Base-by-base conservation (phyloP, 2,888 invertebrate species). In the Clistopyga incitator region DNA sequence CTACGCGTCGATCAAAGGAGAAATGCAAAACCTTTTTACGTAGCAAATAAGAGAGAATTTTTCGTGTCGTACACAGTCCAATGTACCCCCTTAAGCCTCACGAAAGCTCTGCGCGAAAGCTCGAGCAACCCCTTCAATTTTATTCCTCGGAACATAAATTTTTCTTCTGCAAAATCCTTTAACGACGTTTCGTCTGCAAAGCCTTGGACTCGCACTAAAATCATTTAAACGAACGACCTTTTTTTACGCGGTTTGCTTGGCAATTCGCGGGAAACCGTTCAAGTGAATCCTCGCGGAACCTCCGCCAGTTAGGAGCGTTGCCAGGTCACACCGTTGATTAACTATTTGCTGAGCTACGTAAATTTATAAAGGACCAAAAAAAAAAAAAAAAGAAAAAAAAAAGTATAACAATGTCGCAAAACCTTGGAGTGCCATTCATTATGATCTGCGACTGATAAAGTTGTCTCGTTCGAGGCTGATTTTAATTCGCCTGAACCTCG, bases 241-340 rank as follows among this genome's bases (percentile, higher is more conserved):
- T 78, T 70, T 64, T 74, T n/a, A n/a, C 50, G 47, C 11, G 72
- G 23, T 52, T 74, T 20, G 45, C 67, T 78, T 34, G 34, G 18
- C 38, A 20, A 61, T 61, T 61, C 38, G 18, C 61, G 38, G n/a
- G 61, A 61, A 59, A 80, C 68, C 81, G 72, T 67, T 77, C 67
- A 23, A 77, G 77, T 61, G 80, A 77, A 72, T 76, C 81, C 77
- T 75, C 75, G 56, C 64, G 82, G 70, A 75, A 78, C 64, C 29
- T 71, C 15, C 6, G 42, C 23, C 2, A 38, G 3, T 34, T 11
- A 56, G 47, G 15, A 65, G 64, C 47, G 34, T 25, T 68, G 78
- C 25, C 45, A 59, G 38, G n/a, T 78, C 52, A 59, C 29, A 54
- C 45, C 70, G 20, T 67, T 29, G 56, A 71, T 52, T 75, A 50